A percentile compares a stretch with the other conserved stretches of the same genome.
These are phyloP conservation scores for Dromiciops gliroides DNA, from an alignment of 2,113 vertebrate genomes.

Conservation along the genomic window DNA sequence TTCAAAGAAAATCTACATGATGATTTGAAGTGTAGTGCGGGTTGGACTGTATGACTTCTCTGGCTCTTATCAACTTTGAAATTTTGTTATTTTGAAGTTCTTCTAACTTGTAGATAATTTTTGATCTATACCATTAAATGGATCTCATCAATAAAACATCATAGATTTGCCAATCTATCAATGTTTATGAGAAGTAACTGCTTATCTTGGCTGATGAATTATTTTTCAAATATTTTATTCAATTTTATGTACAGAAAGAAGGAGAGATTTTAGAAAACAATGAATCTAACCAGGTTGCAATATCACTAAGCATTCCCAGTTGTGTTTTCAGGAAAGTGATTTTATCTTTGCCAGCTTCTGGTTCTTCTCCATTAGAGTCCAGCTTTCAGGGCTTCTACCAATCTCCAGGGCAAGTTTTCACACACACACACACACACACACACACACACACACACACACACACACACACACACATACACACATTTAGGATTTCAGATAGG, in stretches of 20 bases:
- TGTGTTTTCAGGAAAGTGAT: neutral
- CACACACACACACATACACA: neutral
- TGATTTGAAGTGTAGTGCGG: neutral
- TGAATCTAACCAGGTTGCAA: neutral
- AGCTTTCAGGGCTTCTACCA: neutral
- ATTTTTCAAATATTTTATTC: neutral
- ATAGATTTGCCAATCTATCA: neutral
- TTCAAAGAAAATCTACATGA: neutral
- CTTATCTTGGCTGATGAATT: neutral
- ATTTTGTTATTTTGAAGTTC: neutral
- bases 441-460: neutral
- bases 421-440: neutral
- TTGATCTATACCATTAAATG: neutral
- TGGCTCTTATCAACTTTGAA: neutral
- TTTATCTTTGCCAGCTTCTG: neutral
- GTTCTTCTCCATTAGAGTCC: slow-evolving; percentile 15
- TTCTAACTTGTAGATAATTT: neutral
- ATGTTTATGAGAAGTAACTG: neutral
- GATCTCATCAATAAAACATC: neutral
- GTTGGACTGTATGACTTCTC: neutral
- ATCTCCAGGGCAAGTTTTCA: neutral
- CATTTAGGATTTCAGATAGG: neutral
- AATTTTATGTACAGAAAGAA: neutral
- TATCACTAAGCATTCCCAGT: neutral
- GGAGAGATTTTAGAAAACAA: neutral